Base-by-base conservation (phyloP, 2,113 vertebrate species). In the Syrrhaptes paradoxus region DNA sequence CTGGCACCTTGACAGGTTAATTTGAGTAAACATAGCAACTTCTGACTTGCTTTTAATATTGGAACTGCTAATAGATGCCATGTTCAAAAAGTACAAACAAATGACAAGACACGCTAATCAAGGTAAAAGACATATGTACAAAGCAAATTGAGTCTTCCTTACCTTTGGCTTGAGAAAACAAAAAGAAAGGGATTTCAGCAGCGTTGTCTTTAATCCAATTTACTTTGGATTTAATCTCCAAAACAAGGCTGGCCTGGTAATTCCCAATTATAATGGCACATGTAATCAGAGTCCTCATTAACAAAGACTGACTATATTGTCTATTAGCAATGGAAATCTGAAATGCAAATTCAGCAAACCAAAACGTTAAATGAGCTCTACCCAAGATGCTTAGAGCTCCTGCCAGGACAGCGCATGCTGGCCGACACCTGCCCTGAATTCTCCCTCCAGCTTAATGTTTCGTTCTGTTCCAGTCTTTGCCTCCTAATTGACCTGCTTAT, bases 401-500 rank as follows among this genome's bases (percentile, higher is more conserved):
- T 96, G 97, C 98, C 98, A 98, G 97, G 97, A 95, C 97, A 98
- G 97, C 87, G 72, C 97, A 97, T 72, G 97, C 97, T 98, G 98
- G 98, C 98, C 90, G 80, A 98, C 98, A 98, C 97, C 98, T 98
- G 98, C 98, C 98, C 98, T 94, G 92, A 95, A 98, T 98, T 97
- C 98, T 98, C 98, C 99, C 98, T 99, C 98, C 98, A 99, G 99
- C 98, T 97, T 98, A 98, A 98, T 98, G 98, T 98, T 98, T 98
- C 98, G 97, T 98, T 98, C 98, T 95, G 98, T 98, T 98, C 98
- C 98, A 98, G 98, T 98, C 98, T 98, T 98, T 98, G 98, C 98
- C 97, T 98, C 97, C 98, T 98, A 98, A 98, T 98, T 98, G 99
- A 99, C 99, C 99, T 98, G 98, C 98, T 98, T 99, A 98, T 99